These are phyloP conservation scores for Varecia variegata DNA, from an alignment of 2,797 vertebrate genomes.

Conservation along the genomic window DNA sequence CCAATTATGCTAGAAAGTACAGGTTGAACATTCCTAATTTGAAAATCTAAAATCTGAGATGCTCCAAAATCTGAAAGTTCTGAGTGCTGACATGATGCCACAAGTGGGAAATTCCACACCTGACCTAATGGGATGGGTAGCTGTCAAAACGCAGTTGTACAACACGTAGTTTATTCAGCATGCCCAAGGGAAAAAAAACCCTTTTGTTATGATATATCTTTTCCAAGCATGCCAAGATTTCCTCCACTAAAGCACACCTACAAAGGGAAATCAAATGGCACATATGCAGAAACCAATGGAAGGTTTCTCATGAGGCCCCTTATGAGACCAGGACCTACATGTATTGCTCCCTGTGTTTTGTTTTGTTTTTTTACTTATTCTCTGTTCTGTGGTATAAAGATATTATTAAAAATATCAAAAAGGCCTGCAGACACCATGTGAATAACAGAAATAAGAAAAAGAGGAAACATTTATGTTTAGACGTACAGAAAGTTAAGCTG, in stretches of 20 bases:
- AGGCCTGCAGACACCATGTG: neutral
- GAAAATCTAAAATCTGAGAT: neutral
- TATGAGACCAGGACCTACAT: neutral
- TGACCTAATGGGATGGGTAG: neutral
- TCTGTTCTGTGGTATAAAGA: neutral
- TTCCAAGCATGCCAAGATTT: neutral
- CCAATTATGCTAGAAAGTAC: neutral
- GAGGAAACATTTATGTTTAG: neutral
- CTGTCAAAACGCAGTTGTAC: neutral
- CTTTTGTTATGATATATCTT: neutral
- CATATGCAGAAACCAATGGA: neutral
- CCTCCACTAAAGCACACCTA: neutral
- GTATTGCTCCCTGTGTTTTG: too few species aligned
- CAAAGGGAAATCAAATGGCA: neutral
- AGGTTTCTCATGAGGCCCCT: neutral
- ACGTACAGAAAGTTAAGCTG: neutral
- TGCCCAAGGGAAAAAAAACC: neutral
- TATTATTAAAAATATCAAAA: neutral
- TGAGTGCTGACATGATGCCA: neutral
- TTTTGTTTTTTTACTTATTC: neutral
- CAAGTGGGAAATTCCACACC: neutral
- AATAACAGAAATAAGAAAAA: neutral
- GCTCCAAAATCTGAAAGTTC: neutral
- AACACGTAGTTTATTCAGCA: neutral
- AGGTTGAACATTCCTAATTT: neutral